Base-by-base conservation (phyloP, 2,888 invertebrate genomes). In the Pristionchus exspectatus region DNA sequence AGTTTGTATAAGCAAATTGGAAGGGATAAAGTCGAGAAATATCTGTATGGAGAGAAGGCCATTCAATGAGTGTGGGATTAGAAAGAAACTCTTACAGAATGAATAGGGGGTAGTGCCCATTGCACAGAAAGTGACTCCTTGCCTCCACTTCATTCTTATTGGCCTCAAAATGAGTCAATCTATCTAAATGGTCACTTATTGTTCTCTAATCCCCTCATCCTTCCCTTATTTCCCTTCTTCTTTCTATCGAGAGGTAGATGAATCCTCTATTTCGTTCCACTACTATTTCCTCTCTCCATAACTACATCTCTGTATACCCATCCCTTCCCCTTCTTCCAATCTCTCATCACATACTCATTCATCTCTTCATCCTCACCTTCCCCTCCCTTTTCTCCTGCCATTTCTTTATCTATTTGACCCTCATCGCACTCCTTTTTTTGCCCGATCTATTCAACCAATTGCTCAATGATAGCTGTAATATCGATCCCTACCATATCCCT, bases 261-360 rank as follows among this genome's bases (percentile, higher is more conserved):
- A 74, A 38, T 74, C 72, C 72, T 30, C 72, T 38, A 38, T 38
- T 74, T 27, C 74, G 74, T 74, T 74, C 74, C 74, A 74, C 74
- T 74, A 74, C 74, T 27, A 30, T 69, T 18, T 74, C 33, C 72
- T 72, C 72, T 66, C 66, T 72, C 33, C 21, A 74, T 74, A 74
- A 27, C 54, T 38, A 16, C 50, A 24, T 56, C 83, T 56, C 83
- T 56, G 77, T 50, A 38, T 38, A 24, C 44, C 44, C 77, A 83
- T 30, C 27, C 54, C 83, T 24, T 33, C 63, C 14, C 33, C 85
- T 33, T 63, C 81, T 10, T 50, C 63, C 85, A 33, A 33, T 63
- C 84, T 56, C 85, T 63, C 85, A n/a, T 24, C 85, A 24, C 33
- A 59, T 50, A 33, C 85, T 63, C 63, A 44, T 85, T 85, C 85